Evolutionary conservation across 2,797 vertebrate genomes (phyloP), one percentile per base, ranked within the genome.

Genomic region (Sebastes dallii): DNA sequence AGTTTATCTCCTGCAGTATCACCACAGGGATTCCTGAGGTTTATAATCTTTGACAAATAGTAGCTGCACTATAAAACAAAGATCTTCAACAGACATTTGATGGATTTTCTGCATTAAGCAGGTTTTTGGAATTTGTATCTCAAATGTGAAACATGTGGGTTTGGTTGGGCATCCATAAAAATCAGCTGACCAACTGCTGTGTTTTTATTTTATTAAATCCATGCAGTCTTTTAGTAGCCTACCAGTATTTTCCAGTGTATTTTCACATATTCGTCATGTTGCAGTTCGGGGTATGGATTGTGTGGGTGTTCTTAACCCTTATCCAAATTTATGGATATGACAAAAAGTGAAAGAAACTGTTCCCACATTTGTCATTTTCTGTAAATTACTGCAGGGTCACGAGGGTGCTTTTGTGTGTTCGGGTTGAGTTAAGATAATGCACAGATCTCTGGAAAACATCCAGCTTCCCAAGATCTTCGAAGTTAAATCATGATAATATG

Each of bases 121-220:
- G 42, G 42, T 18, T 50, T 46, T 68, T 3, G 22, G 29, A 69
- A 29, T 78, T 18, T 65, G 34, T 54, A 20, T 67, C 39, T 46
- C 10, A 74, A 67, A 70, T 62, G 52, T 78, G 71, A 83, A 72
- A 72, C 67, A 75, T 77, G 60, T 85, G 83, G 58, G 32, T 75
- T 67, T 67, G 72, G 72, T 75, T 75, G 34, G 16, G 29, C 14
- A 58, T 32, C 30, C 72, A 8, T 32, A 52, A 8, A 22, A 66
- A 62, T 79, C 67, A 76, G 54, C 52, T 72, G 83, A 72, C 61
- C 74, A 39, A 34, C 69, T 81, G 70, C 42, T 56, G 50, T 52
- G 56, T 82, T 18, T 39, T 24, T 24, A 9, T 82, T 69, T 80
- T 5, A 73, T 60, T 61, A n/a, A 46, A 55, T 30, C 1, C 8